Base-by-base conservation (phyloP, 2,113 vertebrate genomes). In the Syrmaticus mikado region DNA sequence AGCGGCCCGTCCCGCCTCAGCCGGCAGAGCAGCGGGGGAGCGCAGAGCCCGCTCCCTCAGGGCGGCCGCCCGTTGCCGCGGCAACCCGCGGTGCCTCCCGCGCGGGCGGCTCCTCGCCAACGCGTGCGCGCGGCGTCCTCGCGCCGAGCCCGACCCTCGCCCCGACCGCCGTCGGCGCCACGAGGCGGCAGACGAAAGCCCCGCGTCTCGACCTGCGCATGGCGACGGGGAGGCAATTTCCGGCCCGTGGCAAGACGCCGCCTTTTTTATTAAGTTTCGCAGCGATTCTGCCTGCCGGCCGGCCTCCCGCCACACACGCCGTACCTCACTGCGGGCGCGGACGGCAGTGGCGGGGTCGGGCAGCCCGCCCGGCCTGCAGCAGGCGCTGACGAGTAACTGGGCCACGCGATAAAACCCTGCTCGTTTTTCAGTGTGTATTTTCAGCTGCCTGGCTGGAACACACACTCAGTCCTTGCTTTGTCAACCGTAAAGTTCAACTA, bases 211-310 rank as follows among this genome's bases (percentile, higher is more conserved):
- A n/a, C n/a, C n/a, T n/a, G n/a, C n/a, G n/a, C n/a, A n/a, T n/a
- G n/a, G n/a, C n/a, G n/a, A n/a, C n/a, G n/a, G n/a, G n/a, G n/a
- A n/a, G n/a, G n/a, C n/a, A n/a, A n/a, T n/a, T n/a, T n/a, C n/a
- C n/a, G n/a, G n/a, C n/a, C n/a, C n/a, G n/a, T n/a, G n/a, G n/a
- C n/a, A n/a, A n/a, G n/a, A n/a, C n/a, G n/a, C n/a, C n/a, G n/a
- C n/a, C n/a, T n/a, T 17, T 10, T 5, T 25, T 50, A 50, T 50
- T 22, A 22, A 55, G 16, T 38, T 19, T 10, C 10, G 13, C 80
- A 8, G 18, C 4, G 1, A 7, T 7, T 18, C 1, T 2, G 52
- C 32, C 40, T 10, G 5, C 11, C n/a, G 1, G 36, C 10, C 18
- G 30, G 25, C 24, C 34, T 28, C 48, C 11, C 3, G 2, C 18